Evolutionary conservation across 2,888 invertebrate species (phyloP).

Genomic region (Oligia strigilis): DNA sequence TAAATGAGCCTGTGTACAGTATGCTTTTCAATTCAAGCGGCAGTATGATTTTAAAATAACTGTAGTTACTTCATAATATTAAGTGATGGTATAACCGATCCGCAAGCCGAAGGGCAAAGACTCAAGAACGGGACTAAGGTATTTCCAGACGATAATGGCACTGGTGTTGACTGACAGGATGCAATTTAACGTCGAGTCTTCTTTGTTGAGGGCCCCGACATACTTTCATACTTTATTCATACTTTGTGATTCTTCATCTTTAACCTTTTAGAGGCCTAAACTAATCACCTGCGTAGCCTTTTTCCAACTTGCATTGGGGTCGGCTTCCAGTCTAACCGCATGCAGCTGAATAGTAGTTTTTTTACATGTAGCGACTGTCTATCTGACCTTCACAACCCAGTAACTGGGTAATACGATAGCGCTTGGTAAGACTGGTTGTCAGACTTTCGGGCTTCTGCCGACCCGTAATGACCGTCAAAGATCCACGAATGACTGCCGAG

Average conservation of each 20-base stretch:
- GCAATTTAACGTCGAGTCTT: slow-evolving; percentile 4
- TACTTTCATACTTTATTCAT: no score
- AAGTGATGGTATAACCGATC: neutral
- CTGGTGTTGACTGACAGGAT: slow-evolving; percentile 4
- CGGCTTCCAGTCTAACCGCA: neutral
- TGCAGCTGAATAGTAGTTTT: neutral
- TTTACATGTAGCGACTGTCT: neutral
- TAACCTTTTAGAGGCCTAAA: neutral
- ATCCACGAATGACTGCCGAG: no score
- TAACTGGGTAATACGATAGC: neutral
- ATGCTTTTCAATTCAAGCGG: no score
- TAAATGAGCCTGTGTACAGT: no score
- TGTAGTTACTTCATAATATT: neutral
- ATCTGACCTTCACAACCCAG: neutral
- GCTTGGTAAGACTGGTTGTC: neutral
- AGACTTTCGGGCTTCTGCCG: neutral
- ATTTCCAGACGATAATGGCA: slow-evolving; percentile 13
- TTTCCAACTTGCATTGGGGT: neutral
- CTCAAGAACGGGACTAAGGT: neutral
- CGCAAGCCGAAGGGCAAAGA: neutral
- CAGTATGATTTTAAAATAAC: neutral
- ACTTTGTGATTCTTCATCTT: neutral
- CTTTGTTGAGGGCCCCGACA: neutral
- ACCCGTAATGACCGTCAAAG: neutral
- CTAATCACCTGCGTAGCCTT: neutral